Evolutionary conservation across 2,888 invertebrate genomes (phyloP), one percentile per base, ranked within the genome.

Genomic region (Xylocampa areola): DNA sequence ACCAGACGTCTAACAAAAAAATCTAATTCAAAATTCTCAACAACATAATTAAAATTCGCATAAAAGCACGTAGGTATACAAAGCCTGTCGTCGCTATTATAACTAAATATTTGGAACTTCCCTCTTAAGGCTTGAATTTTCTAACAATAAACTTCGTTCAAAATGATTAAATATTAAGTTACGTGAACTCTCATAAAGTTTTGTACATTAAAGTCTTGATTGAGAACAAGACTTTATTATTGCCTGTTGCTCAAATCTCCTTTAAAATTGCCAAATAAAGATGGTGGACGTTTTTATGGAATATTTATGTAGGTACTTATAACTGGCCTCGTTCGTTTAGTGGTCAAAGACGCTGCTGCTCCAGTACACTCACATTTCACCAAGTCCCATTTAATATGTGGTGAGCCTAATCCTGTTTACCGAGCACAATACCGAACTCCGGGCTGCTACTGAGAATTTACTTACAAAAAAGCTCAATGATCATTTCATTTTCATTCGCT

Each of bases 151-250:
- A 63, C 55, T 73, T 47, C 32, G 52, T 67, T 63, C 47, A 63
- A 63, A 73, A 76, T 76, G 40, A 73, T 76, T 68, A 72, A 76
- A 73, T 73, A 72, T 73, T 69, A 76, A 76, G 62, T 76, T 69
- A 58, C 48, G 49, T 63, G 60, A 76, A 68, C 69, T 73, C 58
- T 41, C 37, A 41, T 54, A 75, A 73, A 73, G 41, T 68, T 72
- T 37, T 62, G 37, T 68, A 66, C 19, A 58, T 68, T 66, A 62
- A 47, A 51, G 35, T 43, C 52, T 61, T 55, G 48, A 75, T 59
- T 64, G 50, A 65, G 33, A 68, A 68, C 11, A 16, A 41, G 35
- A 63, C 67, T 71, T 67, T n/a, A 57, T 67, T 52, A 60, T n/a
- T 50, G 49, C 53, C 44, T 74, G 47, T 54, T 67, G 48, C 52